Evolutionary conservation across 2,113 vertebrate species (phyloP).

Genomic region (Pavo muticus): DNA sequence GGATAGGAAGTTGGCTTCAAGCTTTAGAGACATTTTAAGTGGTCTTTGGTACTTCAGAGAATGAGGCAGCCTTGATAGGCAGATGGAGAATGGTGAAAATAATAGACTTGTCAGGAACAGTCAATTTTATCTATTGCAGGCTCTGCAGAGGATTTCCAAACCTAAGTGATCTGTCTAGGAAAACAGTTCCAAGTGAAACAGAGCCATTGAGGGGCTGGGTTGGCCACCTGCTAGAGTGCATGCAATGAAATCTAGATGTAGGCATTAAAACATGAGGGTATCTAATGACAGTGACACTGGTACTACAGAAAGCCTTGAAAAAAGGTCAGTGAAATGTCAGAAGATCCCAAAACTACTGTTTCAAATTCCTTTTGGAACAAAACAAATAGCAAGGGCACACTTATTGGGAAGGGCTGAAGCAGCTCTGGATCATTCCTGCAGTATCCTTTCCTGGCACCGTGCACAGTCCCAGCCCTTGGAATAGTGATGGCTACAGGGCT

Average conservation of each 20-base stretch:
- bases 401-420: not conserved
- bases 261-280: not conserved
- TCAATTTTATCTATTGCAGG: constrained; percentile 6
- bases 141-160: constrained; percentile 33
- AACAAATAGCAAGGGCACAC: not conserved
- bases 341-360: not conserved
- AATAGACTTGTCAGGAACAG: constrained; percentile 48
- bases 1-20: constrained; percentile 40
- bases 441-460: not conserved
- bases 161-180: not conserved
- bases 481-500: not conserved
- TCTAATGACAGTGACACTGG: not conserved
- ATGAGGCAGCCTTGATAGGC: constrained; percentile 31
- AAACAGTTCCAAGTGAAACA: constrained; percentile 38
- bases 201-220: not conserved
- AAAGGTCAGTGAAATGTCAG: constrained; percentile 32
- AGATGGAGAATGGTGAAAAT: constrained; percentile 55
- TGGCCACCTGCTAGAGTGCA: not conserved
- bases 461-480: not conserved
- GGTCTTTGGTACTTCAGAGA: constrained; percentile 45
- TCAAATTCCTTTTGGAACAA: not conserved
- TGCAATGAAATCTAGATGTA: not conserved
- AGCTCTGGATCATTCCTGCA: not conserved
- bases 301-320: not conserved
- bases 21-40: constrained; percentile 39